A percentile compares a stretch with the other conserved stretches of the same genome.
Evolutionary conservation across 1,140 invertebrate genomes (phyloP).

Genomic region (Leptinotarsa defecta): DNA sequence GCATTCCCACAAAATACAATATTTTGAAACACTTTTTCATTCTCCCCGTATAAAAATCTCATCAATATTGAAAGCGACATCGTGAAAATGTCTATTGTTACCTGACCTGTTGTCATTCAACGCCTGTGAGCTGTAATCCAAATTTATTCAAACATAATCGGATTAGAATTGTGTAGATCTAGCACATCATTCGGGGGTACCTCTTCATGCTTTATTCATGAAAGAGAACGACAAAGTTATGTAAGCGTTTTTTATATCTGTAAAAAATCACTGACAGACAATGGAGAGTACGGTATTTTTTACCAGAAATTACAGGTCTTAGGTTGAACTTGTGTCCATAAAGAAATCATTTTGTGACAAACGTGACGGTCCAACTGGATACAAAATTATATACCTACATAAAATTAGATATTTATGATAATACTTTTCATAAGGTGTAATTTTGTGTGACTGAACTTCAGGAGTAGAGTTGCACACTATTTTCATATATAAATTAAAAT

Average conservation of each 20-base stretch:
- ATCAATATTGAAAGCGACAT: neutral
- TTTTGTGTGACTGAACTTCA: too few relatives aligned
- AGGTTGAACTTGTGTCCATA: too few relatives aligned
- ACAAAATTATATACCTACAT: too few relatives aligned
- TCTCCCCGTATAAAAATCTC: too few relatives aligned
- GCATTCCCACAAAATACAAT: too few relatives aligned
- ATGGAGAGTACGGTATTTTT: neutral
- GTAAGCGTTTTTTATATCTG: neutral
- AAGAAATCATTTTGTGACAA: too few relatives aligned
- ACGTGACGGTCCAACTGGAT: too few relatives aligned
- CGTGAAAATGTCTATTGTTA: neutral
- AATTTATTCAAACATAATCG: constrained; percentile 3
- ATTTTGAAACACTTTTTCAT: too few relatives aligned
- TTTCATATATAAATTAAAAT: too few relatives aligned
- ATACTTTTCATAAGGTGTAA: too few relatives aligned
- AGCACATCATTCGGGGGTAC: neutral
- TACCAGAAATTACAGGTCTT: neutral
- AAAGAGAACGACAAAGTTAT: neutral
- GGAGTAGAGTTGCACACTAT: too few relatives aligned
- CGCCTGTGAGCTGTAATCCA: constrained; percentile 1
- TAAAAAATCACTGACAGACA: neutral
- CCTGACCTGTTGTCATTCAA: constrained; percentile 2
- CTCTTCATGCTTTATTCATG: neutral
- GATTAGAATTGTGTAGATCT: neutral
- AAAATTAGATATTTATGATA: too few relatives aligned